A percentile compares a stretch with the other conserved stretches of the same genome.
Evolutionary conservation across 2,113 vertebrate species (phyloP).

Genomic region (Aramus guarauna): DNA sequence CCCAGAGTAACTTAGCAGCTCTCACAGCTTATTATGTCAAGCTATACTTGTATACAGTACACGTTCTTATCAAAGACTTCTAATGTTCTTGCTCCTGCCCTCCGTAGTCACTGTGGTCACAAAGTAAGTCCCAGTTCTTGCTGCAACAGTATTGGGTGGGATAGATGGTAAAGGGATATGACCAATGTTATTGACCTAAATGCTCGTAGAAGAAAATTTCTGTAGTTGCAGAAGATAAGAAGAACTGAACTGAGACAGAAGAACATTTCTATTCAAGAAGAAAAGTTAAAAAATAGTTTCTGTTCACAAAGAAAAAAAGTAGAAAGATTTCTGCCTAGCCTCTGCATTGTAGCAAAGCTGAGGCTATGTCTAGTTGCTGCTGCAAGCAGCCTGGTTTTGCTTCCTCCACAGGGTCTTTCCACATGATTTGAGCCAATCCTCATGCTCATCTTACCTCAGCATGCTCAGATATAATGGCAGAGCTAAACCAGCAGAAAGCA

Average conservation of each 20-base stretch:
- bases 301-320: neutral
- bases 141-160: neutral
- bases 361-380: neutral
- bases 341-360: neutral
- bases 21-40: neutral
- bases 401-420: neutral
- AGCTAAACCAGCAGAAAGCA: neutral
- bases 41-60: neutral
- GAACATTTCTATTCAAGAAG: neutral
- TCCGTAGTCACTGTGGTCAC: neutral
- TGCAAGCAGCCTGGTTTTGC: neutral
- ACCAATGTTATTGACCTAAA: neutral
- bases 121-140: neutral
- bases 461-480: neutral
- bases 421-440: neutral
- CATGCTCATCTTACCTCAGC: neutral
- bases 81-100: neutral
- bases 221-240: neutral
- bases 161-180: neutral
- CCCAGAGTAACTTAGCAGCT: neutral
- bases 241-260: neutral
- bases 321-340: neutral
- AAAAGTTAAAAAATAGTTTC: neutral
- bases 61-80: neutral
- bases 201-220: neutral